phyloP scores from a whole-genome alignment of 2,797 vertebrate genomes.

The Phrynocephalus vlangalii region DNA sequence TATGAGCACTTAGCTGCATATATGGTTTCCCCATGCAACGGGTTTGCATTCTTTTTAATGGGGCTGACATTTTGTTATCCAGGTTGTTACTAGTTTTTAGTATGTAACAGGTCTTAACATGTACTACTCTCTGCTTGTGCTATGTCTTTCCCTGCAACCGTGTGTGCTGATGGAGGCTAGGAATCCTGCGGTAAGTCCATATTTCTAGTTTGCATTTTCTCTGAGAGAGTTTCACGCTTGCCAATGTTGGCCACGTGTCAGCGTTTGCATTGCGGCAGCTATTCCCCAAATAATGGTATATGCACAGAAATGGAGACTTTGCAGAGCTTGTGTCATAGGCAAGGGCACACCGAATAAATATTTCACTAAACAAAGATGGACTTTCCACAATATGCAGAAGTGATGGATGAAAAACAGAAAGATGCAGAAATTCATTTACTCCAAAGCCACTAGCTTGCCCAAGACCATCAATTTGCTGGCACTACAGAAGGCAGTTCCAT shows the following conservation, averaged over 20 bases:
- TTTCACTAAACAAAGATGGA: neutral
- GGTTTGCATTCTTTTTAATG: neutral
- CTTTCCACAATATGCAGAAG: conserved; percentile 43
- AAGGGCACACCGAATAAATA: conserved; percentile 6
- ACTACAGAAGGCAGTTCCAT: neutral
- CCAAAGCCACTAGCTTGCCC: conserved; percentile 19
- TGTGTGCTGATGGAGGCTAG: no score
- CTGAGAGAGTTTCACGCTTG: no score
- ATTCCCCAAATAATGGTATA: conserved; percentile 32
- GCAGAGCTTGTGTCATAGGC: conserved; percentile 38
- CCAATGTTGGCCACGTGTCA: no score
- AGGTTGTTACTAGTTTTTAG: neutral
- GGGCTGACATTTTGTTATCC: neutral
- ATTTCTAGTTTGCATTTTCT: no score
- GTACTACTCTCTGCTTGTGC: neutral
- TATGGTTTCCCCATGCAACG: neutral
- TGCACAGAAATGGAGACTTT: conserved; percentile 33
- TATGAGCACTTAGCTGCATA: no score
- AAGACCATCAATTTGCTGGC: conserved; percentile 5
- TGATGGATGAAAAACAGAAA: conserved; percentile 51
- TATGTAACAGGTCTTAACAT: neutral
- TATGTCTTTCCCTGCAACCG: neutral
- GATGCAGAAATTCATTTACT: conserved; percentile 45
- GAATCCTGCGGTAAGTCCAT: no score
- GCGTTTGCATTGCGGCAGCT: neutral